A percentile compares a stretch with the other conserved stretches of the same genome.
These are phyloP conservation scores for Bombus soroeensis DNA, from an alignment of 1,140 invertebrate genomes.

Conservation along the genomic window DNA sequence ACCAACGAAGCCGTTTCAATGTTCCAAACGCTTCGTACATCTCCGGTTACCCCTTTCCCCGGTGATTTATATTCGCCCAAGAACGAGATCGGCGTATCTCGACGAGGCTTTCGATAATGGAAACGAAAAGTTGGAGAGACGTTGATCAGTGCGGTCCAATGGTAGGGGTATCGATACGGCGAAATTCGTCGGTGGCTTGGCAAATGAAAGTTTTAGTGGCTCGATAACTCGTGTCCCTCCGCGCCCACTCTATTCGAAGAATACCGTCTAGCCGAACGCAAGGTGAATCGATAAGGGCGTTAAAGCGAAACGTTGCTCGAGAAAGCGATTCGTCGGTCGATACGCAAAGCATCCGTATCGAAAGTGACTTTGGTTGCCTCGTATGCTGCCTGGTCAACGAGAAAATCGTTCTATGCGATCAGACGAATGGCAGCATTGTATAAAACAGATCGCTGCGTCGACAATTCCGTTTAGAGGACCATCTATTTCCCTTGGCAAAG, in stretches of 20 bases:
- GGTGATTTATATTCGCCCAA: neutral
- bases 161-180: neutral
- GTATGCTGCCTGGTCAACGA: neutral
- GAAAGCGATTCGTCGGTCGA: constrained; percentile 22
- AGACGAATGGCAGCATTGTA: neutral
- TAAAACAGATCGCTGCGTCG: neutral
- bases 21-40: too few species aligned
- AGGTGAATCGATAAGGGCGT: neutral
- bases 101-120: neutral
- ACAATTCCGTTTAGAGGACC: neutral
- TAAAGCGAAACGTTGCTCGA: constrained; percentile 15
- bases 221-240: constrained; percentile 33
- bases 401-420: constrained; percentile 9
- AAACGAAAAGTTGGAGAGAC: neutral
- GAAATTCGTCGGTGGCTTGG: constrained; percentile 28
- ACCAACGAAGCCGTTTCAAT: too few species aligned
- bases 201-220: constrained; percentile 48
- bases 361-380: neutral
- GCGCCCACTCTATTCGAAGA: constrained; percentile 39
- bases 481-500: neutral
- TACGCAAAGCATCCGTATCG: constrained; percentile 16
- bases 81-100: neutral
- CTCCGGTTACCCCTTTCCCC: neutral
- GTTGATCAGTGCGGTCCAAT: neutral
- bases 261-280: neutral